Evolutionary conservation across 64 coral and sea anemone genomes (phyloP).

Genomic region (Hydrozoanthus tunicans): DNA sequence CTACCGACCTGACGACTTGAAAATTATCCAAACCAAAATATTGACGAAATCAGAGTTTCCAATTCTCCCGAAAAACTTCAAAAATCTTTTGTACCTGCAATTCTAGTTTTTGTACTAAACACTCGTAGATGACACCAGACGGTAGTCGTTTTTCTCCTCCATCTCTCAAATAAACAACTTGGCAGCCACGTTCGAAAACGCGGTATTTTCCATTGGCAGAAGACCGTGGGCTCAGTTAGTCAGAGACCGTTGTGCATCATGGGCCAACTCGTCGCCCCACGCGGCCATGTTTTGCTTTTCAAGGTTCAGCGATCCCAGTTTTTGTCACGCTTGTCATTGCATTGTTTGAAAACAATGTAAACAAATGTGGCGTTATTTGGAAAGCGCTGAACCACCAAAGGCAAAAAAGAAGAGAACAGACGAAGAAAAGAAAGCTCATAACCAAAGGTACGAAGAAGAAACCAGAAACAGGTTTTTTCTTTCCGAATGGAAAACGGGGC

Average conservation of each 20-base stretch:
- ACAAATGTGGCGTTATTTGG: too few relatives aligned
- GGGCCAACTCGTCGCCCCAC: background rate
- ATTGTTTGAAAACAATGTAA: background rate
- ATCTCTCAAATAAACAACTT: too few relatives aligned
- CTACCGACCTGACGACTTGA: background rate
- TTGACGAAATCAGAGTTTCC: background rate
- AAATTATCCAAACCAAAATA: background rate
- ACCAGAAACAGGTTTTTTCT: constrained; percentile 29
- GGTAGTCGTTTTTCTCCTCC: background rate
- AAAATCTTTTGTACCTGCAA: background rate
- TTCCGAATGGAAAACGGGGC: background rate
- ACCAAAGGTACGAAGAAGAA: constrained; percentile 44
- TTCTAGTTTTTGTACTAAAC: background rate
- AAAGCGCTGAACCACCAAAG: too few relatives aligned
- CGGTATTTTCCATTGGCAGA: too few relatives aligned
- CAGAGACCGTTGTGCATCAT: background rate
- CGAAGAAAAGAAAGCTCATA: constrained; percentile 39
- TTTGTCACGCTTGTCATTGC: background rate
- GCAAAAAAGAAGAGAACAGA: too few relatives aligned
- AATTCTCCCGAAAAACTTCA: background rate
- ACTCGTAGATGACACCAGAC: background rate
- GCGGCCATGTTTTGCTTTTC: background rate
- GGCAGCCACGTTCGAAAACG: too few relatives aligned
- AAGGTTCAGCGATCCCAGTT: background rate
- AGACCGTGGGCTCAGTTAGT: background rate